phyloP scores from a whole-genome alignment of 1,140 invertebrate genomes.

The Drosophila melanica region DNA sequence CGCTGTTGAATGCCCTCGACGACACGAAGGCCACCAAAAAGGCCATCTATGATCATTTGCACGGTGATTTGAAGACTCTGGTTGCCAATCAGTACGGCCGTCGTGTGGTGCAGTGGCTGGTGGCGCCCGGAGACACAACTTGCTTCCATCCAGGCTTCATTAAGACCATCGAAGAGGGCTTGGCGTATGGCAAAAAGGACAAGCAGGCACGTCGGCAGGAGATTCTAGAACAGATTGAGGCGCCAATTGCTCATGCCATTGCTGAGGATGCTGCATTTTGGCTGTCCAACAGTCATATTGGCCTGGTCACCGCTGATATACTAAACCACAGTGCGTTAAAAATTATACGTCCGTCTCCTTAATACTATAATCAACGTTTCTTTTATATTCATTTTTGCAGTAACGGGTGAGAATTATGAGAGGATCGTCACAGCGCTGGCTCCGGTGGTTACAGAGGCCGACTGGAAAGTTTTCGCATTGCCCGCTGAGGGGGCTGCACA shows the following conservation, averaged over 20 bases:
- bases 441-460: slow-evolving; percentile 83
- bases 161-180: slow-evolving; percentile 89
- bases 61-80: slow-evolving; percentile 89
- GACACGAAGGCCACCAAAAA: slow-evolving; percentile 96
- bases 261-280: slow-evolving; percentile 87
- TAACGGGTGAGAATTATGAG: slow-evolving; percentile 62
- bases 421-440: slow-evolving; percentile 85
- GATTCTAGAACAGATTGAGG: slow-evolving; percentile 88
- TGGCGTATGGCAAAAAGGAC: slow-evolving; percentile 92
- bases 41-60: slow-evolving; percentile 90
- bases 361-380: too few relatives aligned
- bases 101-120: slow-evolving; percentile 91
- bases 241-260: slow-evolving; percentile 87
- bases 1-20: slow-evolving; percentile 95
- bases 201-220: slow-evolving; percentile 89
- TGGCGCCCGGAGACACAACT: slow-evolving; percentile 90
- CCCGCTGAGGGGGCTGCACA: slow-evolving; percentile 53
- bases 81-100: slow-evolving; percentile 89
- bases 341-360: too few relatives aligned
- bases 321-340: slow-evolving; percentile 86
- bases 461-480: slow-evolving; percentile 79
- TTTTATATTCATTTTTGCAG: slow-evolving; percentile 26
- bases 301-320: slow-evolving; percentile 89
- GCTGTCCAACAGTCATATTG: slow-evolving; percentile 88
- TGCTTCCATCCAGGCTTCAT: slow-evolving; percentile 91